Conservation (phyloP, 2,113 vertebrate genomes). For the Pelobates fuscus region DNA sequence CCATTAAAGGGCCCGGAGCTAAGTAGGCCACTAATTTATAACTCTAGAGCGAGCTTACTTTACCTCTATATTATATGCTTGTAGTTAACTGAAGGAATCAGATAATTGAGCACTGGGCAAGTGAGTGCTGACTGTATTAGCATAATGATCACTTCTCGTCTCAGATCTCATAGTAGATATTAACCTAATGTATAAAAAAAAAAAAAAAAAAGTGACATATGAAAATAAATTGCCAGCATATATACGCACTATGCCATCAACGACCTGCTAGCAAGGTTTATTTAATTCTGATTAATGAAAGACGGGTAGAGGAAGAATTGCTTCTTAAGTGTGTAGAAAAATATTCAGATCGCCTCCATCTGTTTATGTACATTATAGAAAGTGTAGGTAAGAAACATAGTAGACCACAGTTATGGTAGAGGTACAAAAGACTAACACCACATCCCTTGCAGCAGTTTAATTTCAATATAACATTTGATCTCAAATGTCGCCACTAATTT, state of each 20-base stretch:
- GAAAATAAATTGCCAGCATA: constrained; percentile 3
- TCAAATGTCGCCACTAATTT: no score
- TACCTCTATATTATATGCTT: constrained; percentile 26
- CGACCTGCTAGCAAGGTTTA: not conserved
- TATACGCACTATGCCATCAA: no score
- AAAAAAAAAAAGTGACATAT: constrained; percentile 12
- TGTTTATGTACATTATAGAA: no score
- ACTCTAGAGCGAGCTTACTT: constrained; percentile 24
- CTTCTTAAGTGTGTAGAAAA: no score
- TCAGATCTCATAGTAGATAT: constrained; percentile 36
- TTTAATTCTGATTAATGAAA: no score
- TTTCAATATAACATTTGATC: no score
- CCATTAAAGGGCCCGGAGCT: constrained; percentile 38
- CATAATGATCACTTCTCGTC: constrained; percentile 44
- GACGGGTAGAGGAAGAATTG: no score
- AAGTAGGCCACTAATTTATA: constrained; percentile 43
- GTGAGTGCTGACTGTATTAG: constrained; percentile 44
- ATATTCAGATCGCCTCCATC: no score
- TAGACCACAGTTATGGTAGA: no score
- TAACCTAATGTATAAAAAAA: constrained; percentile 24
- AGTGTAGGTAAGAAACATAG: no score
- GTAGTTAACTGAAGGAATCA: constrained; percentile 39
- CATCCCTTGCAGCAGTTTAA: no score
- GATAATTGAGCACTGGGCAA: constrained; percentile 42
- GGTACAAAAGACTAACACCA: no score